phyloP scores from a whole-genome alignment of 30 jellyfish, hydroid and myxozoan genomes.

The Morbakka virulenta region DNA sequence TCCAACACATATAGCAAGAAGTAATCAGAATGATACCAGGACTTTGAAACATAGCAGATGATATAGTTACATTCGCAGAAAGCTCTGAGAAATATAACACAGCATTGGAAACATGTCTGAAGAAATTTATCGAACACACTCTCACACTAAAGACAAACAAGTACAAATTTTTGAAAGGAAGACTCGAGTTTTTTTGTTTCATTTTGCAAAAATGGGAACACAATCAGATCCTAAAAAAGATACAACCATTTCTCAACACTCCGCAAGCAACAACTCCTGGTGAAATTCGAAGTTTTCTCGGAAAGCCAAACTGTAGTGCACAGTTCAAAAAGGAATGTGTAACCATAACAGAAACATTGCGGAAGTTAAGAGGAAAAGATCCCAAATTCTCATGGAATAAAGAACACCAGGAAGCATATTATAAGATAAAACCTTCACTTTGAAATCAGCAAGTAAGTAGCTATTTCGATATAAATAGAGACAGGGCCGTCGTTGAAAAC shows the following conservation, averaged over 20 bases:
- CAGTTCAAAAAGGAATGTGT: conserved; percentile 39
- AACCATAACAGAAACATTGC: conserved; percentile 42
- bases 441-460: no score
- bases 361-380: conserved; percentile 21
- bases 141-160: conserved; percentile 7
- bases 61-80: not conserved
- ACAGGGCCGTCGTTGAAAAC: no score
- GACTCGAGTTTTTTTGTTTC: conserved; percentile 31
- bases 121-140: not conserved
- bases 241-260: conserved; percentile 18
- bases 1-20: conserved; percentile 19
- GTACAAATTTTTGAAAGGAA: conserved; percentile 24
- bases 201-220: conserved; percentile 34
- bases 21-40: conserved; percentile 15
- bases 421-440: no score
- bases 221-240: conserved; percentile 36
- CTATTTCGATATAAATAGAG: no score
- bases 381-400: not conserved
- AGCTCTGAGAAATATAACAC: not conserved
- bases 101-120: not conserved
- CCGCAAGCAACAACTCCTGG: conserved; percentile 16
- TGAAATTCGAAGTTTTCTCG: conserved; percentile 46
- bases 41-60: conserved; percentile 12
- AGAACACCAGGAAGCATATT: not conserved
- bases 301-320: conserved; percentile 28